phyloP scores from a whole-genome alignment of 2,113 vertebrate species.

The Callopanchax toddi region DNA sequence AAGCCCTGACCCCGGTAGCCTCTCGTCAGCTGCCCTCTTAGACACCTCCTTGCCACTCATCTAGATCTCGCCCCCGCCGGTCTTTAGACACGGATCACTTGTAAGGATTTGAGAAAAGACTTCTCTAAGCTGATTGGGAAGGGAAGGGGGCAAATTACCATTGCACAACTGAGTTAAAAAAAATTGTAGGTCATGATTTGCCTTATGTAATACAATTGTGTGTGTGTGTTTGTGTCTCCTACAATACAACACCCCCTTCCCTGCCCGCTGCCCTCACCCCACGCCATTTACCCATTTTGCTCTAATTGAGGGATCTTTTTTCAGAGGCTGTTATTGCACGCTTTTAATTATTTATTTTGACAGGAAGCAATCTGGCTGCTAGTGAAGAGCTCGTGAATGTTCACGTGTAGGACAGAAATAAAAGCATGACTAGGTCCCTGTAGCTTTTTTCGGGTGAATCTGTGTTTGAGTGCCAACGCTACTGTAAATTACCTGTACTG shows the following conservation, averaged over 20 bases:
- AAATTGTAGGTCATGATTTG: constrained; percentile 66
- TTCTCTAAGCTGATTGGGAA: constrained; percentile 74
- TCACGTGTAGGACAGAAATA: constrained; percentile 25
- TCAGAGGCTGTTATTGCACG: constrained; percentile 75
- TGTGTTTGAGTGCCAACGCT: constrained; percentile 23
- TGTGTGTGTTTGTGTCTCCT: constrained; percentile 45
- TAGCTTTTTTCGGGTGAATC: constrained; percentile 42
- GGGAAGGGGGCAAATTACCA: constrained; percentile 63
- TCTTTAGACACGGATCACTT: constrained; percentile 65
- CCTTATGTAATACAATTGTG: constrained; percentile 69
- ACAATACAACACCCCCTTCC: constrained; percentile 45
- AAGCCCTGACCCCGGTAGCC: constrained; percentile 43
- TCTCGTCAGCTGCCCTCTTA: constrained; percentile 39
- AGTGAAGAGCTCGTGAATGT: constrained; percentile 40
- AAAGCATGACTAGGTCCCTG: constrained; percentile 46
- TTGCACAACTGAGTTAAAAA: constrained; percentile 66
- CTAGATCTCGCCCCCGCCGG: constrained; percentile 48
- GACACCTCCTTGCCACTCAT: constrained; percentile 57
- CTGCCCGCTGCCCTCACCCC: constrained; percentile 39
- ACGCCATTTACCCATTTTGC: constrained; percentile 72
- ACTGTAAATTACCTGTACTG: constrained; percentile 36
- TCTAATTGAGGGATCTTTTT: constrained; percentile 80
- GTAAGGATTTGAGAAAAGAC: constrained; percentile 71
- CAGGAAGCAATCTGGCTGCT: constrained; percentile 75
- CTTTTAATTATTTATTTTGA: constrained; percentile 82